Conservation (phyloP, 2,113 vertebrate species). For the Nothobranchius kuhntae region DNA sequence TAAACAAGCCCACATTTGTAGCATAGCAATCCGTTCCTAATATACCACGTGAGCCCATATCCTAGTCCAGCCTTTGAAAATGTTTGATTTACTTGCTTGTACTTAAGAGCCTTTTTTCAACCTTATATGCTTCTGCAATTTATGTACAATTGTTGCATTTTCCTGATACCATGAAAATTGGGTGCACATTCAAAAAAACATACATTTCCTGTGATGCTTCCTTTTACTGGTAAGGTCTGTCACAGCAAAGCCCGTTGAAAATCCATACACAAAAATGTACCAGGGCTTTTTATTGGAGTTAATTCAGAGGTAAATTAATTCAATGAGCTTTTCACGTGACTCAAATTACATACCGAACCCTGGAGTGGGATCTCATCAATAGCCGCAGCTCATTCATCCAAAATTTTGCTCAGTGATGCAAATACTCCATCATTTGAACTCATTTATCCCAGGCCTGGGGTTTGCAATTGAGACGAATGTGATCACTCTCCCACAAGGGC, state of each 20-base stretch:
- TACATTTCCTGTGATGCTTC: no score
- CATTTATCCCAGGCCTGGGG: conserved; percentile 70
- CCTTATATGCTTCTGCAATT: no score
- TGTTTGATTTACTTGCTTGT: no score
- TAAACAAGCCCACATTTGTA: no score
- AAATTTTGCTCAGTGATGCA: conserved; percentile 70
- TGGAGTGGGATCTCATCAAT: conserved; percentile 48
- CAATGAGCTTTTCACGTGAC: conserved; percentile 28
- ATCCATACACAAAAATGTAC: conserved; percentile 27
- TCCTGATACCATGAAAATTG: no score
- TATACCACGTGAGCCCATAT: no score
- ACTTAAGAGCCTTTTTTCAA: no score
- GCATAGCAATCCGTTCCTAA: no score
- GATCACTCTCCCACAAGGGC: not conserved
- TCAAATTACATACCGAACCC: conserved; percentile 47
- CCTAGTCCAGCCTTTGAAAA: no score
- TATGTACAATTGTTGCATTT: no score
- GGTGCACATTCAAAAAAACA: no score
- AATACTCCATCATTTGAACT: conserved; percentile 72
- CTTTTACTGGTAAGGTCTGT: no score
- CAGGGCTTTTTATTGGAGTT: conserved; percentile 2
- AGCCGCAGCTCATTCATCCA: conserved; percentile 56
- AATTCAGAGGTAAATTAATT: conserved; percentile 42
- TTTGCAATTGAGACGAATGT: conserved; percentile 56
- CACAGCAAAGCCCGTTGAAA: conserved; percentile 11